A percentile compares a stretch with the other conserved stretches of the same genome.
These are phyloP conservation scores for Vesta saturnalis DNA, from an alignment of 2,888 invertebrate genomes.

Conservation along the genomic window DNA sequence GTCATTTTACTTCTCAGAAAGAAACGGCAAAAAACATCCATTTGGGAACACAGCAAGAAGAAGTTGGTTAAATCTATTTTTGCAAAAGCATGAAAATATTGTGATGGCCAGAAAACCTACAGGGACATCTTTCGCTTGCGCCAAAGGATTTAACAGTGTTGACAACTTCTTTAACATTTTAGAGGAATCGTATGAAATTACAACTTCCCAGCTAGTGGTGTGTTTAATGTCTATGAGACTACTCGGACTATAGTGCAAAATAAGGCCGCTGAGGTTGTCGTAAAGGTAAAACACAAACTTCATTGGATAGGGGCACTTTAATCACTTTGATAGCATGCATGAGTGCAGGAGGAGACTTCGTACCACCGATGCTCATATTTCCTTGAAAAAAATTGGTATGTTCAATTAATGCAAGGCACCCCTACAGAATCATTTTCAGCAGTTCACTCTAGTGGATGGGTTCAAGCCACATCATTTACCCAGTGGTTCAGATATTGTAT, in stretches of 20 bases:
- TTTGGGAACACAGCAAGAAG: neutral
- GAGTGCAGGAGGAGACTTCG: neutral
- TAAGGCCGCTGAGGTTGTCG: neutral
- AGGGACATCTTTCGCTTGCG: neutral
- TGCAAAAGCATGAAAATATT: neutral
- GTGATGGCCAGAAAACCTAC: neutral
- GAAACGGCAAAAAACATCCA: neutral
- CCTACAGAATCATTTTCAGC: too few species aligned
- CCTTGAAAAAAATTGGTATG: too few species aligned
- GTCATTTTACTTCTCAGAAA: neutral
- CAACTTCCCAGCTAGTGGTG: neutral
- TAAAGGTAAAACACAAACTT: neutral
- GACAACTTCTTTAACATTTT: neutral
- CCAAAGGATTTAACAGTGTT: neutral
- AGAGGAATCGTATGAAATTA: neutral
- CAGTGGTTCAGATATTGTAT: too few species aligned
- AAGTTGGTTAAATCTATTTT: neutral
- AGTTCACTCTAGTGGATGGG: too few species aligned
- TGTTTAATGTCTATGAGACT: too few species aligned
- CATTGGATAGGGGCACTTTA: neutral
- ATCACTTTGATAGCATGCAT: constrained; percentile 7
- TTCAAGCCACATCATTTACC: too few species aligned
- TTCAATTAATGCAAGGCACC: too few species aligned
- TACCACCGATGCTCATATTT: constrained; percentile 5
- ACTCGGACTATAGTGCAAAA: too few species aligned